Evolutionary conservation across 1,140 invertebrate genomes (phyloP), one percentile per base, ranked within the genome.

Genomic region (Megathymus violae): DNA sequence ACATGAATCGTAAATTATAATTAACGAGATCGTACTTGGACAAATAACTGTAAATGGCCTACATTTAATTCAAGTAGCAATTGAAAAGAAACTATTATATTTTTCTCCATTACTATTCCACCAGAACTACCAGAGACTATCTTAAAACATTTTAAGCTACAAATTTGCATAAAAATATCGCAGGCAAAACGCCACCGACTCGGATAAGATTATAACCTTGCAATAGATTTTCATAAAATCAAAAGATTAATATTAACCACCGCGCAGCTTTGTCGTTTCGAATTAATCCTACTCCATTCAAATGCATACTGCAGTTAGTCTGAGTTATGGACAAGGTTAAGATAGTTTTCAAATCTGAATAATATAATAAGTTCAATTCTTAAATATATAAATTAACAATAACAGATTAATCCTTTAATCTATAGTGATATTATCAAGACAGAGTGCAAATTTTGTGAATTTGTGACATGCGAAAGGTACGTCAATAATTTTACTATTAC

Each of bases 151-250:
- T 25, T 22, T n/a, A 0, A 47, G 44, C 22, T n/a, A 47, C 27
- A 27, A 13, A 27, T 27, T 47, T 27, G 22, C 44, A 47, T 47
- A 47, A 27, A 47, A 47, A 47, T 47, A 27, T 14, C 11, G n/a
- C n/a, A n/a, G n/a, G 44, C 43, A 47, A 47, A 44, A 47, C 14
- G 44, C 11, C 19, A 5, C 19, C 44, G 22, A 47, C 44, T 47
- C 7, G 11, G 11, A 14, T 47, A 47, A 47, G n/a, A 47, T 47
- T 27, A 47, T 22, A 31, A 6, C 44, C 11, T 3, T 27, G 44
- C 44, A 47, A 27, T 13, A 27, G 22, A 47, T 47, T 47, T 47
- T n/a, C 44, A 47, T 47, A 22, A 47, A 47, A 47, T 47, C 44
- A 47, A 47, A 47, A 47, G 44, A 47, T 47, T 47, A 27, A 47